These are phyloP conservation scores for Acleris literana DNA, from an alignment of 2,888 invertebrate species.

Conservation along the genomic window DNA sequence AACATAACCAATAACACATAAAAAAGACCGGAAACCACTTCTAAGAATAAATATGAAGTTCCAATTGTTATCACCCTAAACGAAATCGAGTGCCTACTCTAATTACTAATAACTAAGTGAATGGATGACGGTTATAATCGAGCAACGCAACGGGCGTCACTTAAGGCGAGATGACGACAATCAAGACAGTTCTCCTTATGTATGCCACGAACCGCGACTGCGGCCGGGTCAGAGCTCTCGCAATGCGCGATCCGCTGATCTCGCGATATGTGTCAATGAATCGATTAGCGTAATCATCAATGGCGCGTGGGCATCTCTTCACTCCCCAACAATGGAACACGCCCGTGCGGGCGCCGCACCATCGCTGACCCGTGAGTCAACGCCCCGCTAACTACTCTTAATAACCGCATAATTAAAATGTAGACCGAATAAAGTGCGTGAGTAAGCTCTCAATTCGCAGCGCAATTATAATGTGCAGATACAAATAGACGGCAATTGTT, in stretches of 20 bases:
- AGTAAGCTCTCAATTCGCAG: conserved; percentile 26
- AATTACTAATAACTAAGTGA: too few species aligned
- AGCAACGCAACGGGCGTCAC: too few species aligned
- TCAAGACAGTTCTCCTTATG: too few species aligned
- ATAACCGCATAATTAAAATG: conserved; percentile 30
- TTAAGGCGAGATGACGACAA: too few species aligned
- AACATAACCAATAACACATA: too few species aligned
- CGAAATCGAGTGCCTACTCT: too few species aligned
- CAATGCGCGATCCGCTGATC: conserved; percentile 4
- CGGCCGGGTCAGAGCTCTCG: not conserved
- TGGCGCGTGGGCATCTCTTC: conserved; percentile 5
- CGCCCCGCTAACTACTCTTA: conserved; percentile 26
- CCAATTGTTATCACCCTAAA: too few species aligned
- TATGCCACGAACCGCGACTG: too few species aligned
- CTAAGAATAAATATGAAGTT: too few species aligned
- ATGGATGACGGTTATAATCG: too few species aligned
- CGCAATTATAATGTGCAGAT: conserved; percentile 18
- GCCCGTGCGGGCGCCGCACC: not conserved
- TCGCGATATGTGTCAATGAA: conserved; percentile 17
- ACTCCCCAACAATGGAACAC: not conserved
- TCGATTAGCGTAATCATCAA: conserved; percentile 18
- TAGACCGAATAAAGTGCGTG: conserved; percentile 21
- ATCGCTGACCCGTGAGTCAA: conserved; percentile 22
- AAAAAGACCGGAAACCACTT: too few species aligned
- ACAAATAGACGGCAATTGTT: conserved; percentile 19